phyloP scores from a whole-genome alignment of 2,888 invertebrate genomes.

The Selenia dentaria region DNA sequence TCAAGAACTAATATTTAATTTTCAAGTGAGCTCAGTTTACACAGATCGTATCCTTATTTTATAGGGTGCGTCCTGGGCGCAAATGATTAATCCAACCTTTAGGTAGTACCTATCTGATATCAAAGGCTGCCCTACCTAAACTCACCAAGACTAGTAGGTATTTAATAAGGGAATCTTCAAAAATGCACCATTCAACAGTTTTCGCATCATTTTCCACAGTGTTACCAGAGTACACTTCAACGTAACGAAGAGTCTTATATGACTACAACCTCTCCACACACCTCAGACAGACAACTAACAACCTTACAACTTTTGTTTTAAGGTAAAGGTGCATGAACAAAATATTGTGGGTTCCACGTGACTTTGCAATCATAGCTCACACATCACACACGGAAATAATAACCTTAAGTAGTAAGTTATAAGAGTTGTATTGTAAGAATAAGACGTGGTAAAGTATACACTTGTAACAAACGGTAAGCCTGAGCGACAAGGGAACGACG shows the following conservation, averaged over 20 bases:
- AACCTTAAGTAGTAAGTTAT: background rate
- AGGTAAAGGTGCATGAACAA: background rate
- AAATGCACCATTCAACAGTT: slow-evolving; percentile 56
- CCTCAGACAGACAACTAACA: slow-evolving; percentile 1
- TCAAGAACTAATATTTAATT: too few relatives aligned
- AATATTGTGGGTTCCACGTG: background rate
- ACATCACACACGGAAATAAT: slow-evolving; percentile 1
- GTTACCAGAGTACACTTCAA: slow-evolving; percentile 36
- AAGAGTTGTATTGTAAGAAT: background rate
- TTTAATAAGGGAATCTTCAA: slow-evolving; percentile 25
- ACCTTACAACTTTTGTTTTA: slow-evolving; percentile 2
- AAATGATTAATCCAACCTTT: too few relatives aligned
- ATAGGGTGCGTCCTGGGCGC: too few relatives aligned
- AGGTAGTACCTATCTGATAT: too few relatives aligned
- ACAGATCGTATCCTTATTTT: too few relatives aligned
- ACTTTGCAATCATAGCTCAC: background rate
- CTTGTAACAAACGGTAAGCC: slow-evolving; percentile 40
- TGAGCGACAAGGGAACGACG: slow-evolving; percentile 43
- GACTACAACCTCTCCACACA: slow-evolving; percentile 14
- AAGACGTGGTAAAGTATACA: slow-evolving; percentile 30
- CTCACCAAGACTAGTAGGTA: slow-evolving; percentile 10
- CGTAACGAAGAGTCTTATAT: slow-evolving; percentile 50
- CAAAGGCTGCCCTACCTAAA: too few relatives aligned
- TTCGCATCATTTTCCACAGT: slow-evolving; percentile 45
- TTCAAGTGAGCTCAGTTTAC: too few relatives aligned